Evolutionary conservation across 2,113 vertebrate genomes (phyloP).

Genomic region (Morone saxatilis): DNA sequence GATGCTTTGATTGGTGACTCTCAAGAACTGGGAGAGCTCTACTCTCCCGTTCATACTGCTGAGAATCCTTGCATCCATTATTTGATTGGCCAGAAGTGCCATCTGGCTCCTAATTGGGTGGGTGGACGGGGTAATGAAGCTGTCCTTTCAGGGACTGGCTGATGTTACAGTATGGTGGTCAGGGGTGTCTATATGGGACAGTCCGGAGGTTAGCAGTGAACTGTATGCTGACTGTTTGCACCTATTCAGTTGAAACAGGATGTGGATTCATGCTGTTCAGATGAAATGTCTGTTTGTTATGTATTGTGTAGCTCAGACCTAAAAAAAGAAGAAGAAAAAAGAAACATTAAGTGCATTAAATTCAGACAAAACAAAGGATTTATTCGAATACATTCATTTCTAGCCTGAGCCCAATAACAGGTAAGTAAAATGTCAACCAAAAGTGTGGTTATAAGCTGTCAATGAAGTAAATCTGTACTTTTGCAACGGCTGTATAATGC

Average conservation of each 20-base stretch:
- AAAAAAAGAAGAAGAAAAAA: conserved; percentile 57
- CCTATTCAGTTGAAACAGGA: conserved; percentile 72
- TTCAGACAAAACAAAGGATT: conserved; percentile 31
- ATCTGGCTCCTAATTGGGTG: conserved; percentile 96
- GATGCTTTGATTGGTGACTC: conserved; percentile 94
- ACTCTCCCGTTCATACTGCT: conserved; percentile 93
- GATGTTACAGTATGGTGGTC: conserved; percentile 88
- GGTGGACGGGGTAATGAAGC: conserved; percentile 87
- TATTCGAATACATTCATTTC: neutral
- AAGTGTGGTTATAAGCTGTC: conserved; percentile 18
- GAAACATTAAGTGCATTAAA: conserved; percentile 36
- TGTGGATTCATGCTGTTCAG: conserved; percentile 70
- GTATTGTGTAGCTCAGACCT: conserved; percentile 53
- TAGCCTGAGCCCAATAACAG: neutral
- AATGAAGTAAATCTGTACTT: conserved; percentile 55
- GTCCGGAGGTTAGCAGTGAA: conserved; percentile 89
- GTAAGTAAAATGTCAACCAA: conserved; percentile 5
- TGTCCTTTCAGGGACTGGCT: conserved; percentile 89
- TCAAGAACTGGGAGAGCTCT: conserved; percentile 96
- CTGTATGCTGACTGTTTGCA: conserved; percentile 57
- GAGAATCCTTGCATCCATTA: conserved; percentile 90
- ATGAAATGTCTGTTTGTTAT: conserved; percentile 45
- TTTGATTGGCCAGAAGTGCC: conserved; percentile 96
- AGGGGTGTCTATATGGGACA: conserved; percentile 89
- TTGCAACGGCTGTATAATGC: conserved; percentile 63